phyloP scores from a whole-genome alignment of 2,888 invertebrate genomes.

The Herminia tarsipennalis region DNA sequence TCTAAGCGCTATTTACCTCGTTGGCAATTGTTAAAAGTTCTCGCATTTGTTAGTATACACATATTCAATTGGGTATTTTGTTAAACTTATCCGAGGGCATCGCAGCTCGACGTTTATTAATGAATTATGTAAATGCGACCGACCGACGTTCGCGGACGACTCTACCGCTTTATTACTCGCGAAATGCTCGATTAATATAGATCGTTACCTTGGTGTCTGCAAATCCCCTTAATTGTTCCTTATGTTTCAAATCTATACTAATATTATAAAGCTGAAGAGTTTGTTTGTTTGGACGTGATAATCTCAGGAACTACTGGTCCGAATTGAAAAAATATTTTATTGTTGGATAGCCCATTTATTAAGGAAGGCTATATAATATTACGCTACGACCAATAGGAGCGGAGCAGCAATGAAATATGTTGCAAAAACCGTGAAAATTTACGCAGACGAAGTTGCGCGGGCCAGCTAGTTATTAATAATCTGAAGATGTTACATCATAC shows the following conservation, averaged over 20 bases:
- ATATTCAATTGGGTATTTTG: conserved; percentile 67
- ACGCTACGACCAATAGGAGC: too few species aligned
- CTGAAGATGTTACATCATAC: conserved; percentile 20
- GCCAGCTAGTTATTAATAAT: conserved; percentile 18
- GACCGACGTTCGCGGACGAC: conserved; percentile 57
- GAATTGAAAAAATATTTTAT: too few species aligned
- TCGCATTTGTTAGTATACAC: conserved; percentile 52
- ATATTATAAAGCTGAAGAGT: not conserved
- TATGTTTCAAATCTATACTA: conserved; percentile 21
- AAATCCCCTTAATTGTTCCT: conserved; percentile 35
- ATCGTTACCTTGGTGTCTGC: conserved; percentile 36
- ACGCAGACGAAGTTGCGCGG: too few species aligned
- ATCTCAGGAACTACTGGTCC: too few species aligned
- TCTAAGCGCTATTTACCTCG: conserved; percentile 25
- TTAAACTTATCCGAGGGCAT: conserved; percentile 76
- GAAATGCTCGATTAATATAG: conserved; percentile 64
- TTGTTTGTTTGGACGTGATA: too few species aligned
- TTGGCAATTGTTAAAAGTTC: conserved; percentile 43
- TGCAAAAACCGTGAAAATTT: too few species aligned
- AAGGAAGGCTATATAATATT: too few species aligned
- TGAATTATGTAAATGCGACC: conserved; percentile 77
- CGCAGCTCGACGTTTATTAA: conserved; percentile 75
- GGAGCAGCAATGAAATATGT: too few species aligned
- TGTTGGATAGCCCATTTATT: too few species aligned
- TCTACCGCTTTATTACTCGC: conserved; percentile 69